Conservation (phyloP, 2,113 vertebrate genomes). For the Eudyptes chrysolophus region DNA sequence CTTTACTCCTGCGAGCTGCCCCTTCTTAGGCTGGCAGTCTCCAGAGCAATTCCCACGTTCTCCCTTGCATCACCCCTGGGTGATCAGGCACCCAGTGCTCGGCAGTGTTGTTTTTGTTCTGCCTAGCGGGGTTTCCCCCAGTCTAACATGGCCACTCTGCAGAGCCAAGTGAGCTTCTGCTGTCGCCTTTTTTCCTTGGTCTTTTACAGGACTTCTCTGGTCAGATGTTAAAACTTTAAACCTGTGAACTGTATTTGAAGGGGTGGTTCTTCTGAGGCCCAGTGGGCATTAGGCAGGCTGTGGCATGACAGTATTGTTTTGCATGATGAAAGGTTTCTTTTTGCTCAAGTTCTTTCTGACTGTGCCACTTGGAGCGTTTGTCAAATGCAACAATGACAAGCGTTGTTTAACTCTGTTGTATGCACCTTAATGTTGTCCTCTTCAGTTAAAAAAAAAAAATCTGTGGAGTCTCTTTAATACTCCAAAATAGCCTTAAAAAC, state of each 20-base stretch:
- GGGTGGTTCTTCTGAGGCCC: background rate
- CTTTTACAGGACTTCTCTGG: background rate
- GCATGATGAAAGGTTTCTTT: background rate
- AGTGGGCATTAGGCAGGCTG: background rate
- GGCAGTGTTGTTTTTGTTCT: background rate
- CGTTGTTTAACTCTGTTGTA: background rate
- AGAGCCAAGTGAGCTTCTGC: background rate
- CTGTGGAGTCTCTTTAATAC: background rate
- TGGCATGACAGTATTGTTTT: background rate
- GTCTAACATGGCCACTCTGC: background rate
- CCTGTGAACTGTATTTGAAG: background rate
- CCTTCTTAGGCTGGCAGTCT: background rate
- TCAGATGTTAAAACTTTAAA: background rate
- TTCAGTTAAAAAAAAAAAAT: background rate
- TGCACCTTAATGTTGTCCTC: background rate
- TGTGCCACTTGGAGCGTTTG: background rate
- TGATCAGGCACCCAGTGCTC: background rate
- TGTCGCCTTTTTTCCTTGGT: fast-evolving
- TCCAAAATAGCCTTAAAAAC: background rate
- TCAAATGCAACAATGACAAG: background rate
- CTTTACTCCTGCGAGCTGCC: background rate
- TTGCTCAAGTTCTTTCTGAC: background rate
- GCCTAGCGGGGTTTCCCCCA: background rate
- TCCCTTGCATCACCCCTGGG: background rate
- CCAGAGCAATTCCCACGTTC: background rate